Evolutionary conservation across 2,888 invertebrate genomes (phyloP).

Genomic region (Volucella zonaria): DNA sequence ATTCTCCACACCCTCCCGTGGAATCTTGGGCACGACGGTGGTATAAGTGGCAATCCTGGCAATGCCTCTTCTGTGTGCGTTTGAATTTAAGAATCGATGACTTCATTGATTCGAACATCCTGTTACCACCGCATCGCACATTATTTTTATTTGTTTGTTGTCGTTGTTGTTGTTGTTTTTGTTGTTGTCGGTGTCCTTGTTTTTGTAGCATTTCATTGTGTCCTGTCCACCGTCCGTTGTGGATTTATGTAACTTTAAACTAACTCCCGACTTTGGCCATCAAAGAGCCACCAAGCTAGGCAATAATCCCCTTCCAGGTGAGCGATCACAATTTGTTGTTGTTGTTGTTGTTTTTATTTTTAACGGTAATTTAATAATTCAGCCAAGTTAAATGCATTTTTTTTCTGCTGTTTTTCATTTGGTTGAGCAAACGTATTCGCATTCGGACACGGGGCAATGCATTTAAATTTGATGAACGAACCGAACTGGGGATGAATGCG

Average conservation of each 20-base stretch:
- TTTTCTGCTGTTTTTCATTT: conserved; percentile 4
- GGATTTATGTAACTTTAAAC: conserved; percentile 62
- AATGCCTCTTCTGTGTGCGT: conserved; percentile 31
- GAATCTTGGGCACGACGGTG: background rate
- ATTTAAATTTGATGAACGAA: conserved; percentile 65
- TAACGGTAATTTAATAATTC: conserved; percentile 69
- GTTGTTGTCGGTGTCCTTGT: conserved; percentile 15
- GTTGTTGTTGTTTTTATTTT: conserved; percentile 37
- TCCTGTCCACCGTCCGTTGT: conserved; percentile 9
- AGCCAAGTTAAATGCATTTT: conserved; percentile 58
- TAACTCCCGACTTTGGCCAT: conserved; percentile 69
- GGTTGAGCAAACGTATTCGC: conserved; percentile 41
- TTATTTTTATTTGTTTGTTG: conserved; percentile 27
- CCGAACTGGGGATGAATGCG: conserved; percentile 2
- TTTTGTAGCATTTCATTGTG: background rate
- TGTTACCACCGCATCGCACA: conserved; percentile 58
- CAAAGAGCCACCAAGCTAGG: conserved; percentile 62
- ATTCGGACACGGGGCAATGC: conserved; percentile 38
- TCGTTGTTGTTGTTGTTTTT: conserved; percentile 22
- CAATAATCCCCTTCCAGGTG: conserved; percentile 67
- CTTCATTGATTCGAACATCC: conserved; percentile 73
- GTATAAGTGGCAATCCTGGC: background rate
- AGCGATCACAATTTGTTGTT: conserved; percentile 34
- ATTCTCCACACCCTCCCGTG: conserved; percentile 15
- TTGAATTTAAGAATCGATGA: conserved; percentile 73